Evolutionary conservation across 2,888 invertebrate genomes (phyloP), one percentile per base, ranked within the genome.

Genomic region (Rhaphigaster nebulosa): DNA sequence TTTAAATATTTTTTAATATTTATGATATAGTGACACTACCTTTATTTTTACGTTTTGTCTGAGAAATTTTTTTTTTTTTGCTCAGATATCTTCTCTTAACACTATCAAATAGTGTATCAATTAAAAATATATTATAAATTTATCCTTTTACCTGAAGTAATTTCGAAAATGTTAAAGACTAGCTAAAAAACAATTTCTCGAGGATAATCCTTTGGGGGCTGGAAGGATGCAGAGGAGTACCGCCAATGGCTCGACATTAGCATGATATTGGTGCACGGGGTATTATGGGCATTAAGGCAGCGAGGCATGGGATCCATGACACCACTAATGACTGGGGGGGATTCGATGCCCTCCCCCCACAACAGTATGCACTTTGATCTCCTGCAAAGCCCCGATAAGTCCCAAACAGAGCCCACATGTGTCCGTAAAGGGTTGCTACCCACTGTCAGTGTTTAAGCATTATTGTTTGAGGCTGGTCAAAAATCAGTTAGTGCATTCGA

Each of bases 371-470:
- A 76, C 70, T 76, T 76, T 76, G 70, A 76, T 76, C 38, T 38
- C 70, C 70, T 65, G 65, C 34, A 76, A 76, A 76, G 65, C 65
- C 70, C 70, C 70, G 70, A 76, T 76, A 76, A 76, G 70, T 38
- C 38, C 70, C 70, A 34, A 76, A 76, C 70, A 76, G 65, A 29
- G 20, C 20, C 8, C 34, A 76, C 70, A 76, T 76, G 70, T 76
- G 70, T 76, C 34, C 20, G 20, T 38, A 26, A 38, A 76, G 70
- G 34, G 34, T 34, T 38, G 34, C 2, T 76, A 20, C 34, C 70
- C 0, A 34, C 60, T 76, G 70, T 76, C 70, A 29, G 34, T 38
- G 34, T 76, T 76, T 38, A 8, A 8, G 18, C 8, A 5, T 20
- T 76, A 38, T 76, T 20, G 70, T 20, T 76, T 10, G 29, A 0